These are phyloP conservation scores for Cacoxenus indagator DNA, from an alignment of 2,888 invertebrate genomes.

Conservation along the genomic window DNA sequence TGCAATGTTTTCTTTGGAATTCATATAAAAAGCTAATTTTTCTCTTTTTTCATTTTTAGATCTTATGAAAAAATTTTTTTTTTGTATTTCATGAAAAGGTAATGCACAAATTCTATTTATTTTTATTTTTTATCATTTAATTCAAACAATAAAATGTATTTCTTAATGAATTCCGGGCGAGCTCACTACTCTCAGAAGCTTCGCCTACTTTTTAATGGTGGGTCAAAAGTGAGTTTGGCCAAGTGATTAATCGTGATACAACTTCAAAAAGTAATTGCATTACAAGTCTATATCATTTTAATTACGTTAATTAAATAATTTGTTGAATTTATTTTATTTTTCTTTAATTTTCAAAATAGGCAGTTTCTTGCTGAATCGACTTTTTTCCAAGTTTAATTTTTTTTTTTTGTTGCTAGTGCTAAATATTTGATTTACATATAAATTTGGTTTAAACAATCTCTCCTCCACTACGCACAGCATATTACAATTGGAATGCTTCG, in stretches of 20 bases:
- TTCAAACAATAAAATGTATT: too few relatives aligned
- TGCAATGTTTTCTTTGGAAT: conserved; percentile 19
- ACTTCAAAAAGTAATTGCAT: conserved; percentile 14
- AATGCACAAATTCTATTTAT: conserved; percentile 39
- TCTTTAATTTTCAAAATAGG: conserved; percentile 30
- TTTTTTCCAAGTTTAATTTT: not conserved
- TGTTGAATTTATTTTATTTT: not conserved
- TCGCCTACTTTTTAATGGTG: too few relatives aligned
- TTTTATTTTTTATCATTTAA: too few relatives aligned
- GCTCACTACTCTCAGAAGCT: too few relatives aligned
- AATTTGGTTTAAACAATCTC: not conserved
- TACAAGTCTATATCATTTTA: conserved; percentile 20
- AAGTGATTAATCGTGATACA: too few relatives aligned
- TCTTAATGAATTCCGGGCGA: too few relatives aligned
- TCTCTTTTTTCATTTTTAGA: conserved; percentile 25
- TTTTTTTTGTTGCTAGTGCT: conserved; percentile 34
- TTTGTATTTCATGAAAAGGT: conserved; percentile 44
- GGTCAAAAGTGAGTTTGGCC: too few relatives aligned
- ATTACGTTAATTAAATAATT: conserved; percentile 9
- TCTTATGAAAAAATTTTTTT: conserved; percentile 15
- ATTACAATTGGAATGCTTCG: conserved; percentile 11
- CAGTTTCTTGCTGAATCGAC: conserved; percentile 35
- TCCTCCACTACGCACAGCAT: not conserved
- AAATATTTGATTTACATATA: conserved; percentile 37
- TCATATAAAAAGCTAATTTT: conserved; percentile 46